Conservation (phyloP, 1,140 invertebrate genomes). For the Wasmannia auropunctata region DNA sequence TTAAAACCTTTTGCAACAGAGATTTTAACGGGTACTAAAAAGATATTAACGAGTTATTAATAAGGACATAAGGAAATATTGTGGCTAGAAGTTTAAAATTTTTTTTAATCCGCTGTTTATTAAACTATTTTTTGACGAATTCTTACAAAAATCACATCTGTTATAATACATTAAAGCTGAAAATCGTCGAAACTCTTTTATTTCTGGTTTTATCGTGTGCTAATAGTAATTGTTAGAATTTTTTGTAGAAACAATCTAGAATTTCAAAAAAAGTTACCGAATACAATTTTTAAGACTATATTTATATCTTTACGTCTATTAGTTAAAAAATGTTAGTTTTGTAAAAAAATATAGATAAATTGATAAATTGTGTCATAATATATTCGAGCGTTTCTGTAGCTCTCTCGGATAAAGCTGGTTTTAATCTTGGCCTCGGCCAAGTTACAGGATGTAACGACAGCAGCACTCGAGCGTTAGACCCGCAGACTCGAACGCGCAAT, state of each 20-base stretch:
- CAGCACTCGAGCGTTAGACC: conserved; percentile 15
- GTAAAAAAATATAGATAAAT: not conserved
- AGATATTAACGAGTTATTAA: not conserved
- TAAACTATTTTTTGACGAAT: not conserved
- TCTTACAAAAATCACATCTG: not conserved
- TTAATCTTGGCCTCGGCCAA: conserved; percentile 24
- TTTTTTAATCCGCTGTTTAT: not conserved
- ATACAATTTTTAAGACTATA: not conserved
- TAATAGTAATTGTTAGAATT: not conserved
- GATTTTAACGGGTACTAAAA: not conserved
- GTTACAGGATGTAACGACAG: conserved; percentile 41
- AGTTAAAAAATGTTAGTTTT: not conserved
- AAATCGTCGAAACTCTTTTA: not conserved
- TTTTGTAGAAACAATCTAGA: not conserved
- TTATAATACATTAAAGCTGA: not conserved
- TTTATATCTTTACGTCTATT: not conserved
- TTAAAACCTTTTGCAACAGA: not conserved
- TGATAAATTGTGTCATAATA: conserved; percentile 1
- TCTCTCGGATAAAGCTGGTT: not conserved
- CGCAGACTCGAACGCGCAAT: conserved; percentile 34
- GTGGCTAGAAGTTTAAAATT: not conserved
- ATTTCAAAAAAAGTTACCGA: not conserved
- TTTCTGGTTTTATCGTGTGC: not conserved
- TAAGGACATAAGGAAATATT: not conserved
- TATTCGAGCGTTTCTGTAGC: not conserved